These are phyloP conservation scores for Nothobranchius kuhntae DNA, from an alignment of 2,113 vertebrate species.

Conservation along the genomic window DNA sequence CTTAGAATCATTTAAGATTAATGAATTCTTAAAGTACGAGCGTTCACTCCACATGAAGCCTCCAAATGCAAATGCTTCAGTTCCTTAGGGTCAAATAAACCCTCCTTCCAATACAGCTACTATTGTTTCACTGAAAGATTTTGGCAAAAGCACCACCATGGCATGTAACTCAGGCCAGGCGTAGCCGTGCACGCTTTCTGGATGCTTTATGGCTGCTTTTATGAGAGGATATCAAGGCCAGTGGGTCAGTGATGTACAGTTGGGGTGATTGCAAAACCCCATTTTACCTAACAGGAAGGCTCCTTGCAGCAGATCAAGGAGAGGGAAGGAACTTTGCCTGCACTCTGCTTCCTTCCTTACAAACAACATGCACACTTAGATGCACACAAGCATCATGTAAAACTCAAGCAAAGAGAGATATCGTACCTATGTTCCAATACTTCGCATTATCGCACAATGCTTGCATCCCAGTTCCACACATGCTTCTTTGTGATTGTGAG, in stretches of 20 bases:
- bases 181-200: constrained; percentile 20
- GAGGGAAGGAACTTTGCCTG: background rate
- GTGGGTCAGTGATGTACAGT: constrained; percentile 46
- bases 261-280: constrained; percentile 19
- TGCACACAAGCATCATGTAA: background rate
- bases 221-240: constrained; percentile 45
- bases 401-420: background rate
- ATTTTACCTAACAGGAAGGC: background rate
- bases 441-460: no score
- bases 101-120: constrained; percentile 46
- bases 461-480: background rate
- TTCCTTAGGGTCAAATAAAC: constrained; percentile 59
- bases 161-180: constrained; percentile 43
- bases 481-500: background rate
- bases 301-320: background rate
- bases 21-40: constrained; percentile 38
- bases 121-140: constrained; percentile 52
- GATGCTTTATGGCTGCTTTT: constrained; percentile 55
- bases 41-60: constrained; percentile 13
- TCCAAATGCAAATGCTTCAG: constrained; percentile 33
- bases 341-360: no score
- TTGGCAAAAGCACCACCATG: constrained; percentile 26
- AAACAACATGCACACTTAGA: no score
- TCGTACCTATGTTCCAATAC: background rate
- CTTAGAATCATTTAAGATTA: constrained; percentile 37